phyloP scores from a whole-genome alignment of 2,888 invertebrate genomes.

The Charanyca ferruginea region DNA sequence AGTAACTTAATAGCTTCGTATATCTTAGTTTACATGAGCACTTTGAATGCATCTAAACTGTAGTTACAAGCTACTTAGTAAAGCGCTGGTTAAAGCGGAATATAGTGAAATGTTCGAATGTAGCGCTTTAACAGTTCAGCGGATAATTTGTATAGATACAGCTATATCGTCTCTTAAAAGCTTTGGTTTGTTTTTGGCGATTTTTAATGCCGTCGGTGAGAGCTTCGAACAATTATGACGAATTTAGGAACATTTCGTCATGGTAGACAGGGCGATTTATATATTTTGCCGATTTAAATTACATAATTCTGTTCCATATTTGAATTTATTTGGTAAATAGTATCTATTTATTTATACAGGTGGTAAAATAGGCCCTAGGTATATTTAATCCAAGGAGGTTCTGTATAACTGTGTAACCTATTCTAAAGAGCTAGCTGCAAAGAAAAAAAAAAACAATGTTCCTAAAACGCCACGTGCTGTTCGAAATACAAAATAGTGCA shows the following conservation, averaged over 20 bases:
- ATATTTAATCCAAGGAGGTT: not conserved
- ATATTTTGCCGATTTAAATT: too few species aligned
- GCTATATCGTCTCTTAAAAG: not conserved
- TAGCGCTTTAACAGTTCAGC: not conserved
- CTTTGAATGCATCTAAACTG: slow-evolving; percentile 30
- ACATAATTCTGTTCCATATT: too few species aligned
- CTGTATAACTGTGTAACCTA: not conserved
- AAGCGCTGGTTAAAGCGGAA: slow-evolving; percentile 18
- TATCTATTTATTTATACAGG: too few species aligned
- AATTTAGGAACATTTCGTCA: not conserved
- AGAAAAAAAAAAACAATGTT: not conserved
- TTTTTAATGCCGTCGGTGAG: not conserved
- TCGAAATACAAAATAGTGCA: slow-evolving; percentile 30
- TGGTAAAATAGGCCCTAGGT: too few species aligned
- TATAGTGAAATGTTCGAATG: not conserved
- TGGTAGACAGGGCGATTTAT: not conserved
- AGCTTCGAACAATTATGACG: not conserved
- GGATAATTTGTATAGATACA: slow-evolving; percentile 11
- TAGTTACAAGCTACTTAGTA: slow-evolving; percentile 17
- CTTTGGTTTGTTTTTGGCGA: not conserved
- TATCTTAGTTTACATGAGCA: slow-evolving; percentile 21
- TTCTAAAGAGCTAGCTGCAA: not conserved
- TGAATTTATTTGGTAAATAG: too few species aligned
- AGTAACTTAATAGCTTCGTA: slow-evolving; percentile 22
- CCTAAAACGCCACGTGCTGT: slow-evolving; percentile 11